phyloP scores from a whole-genome alignment of 2,888 invertebrate species.

The Podabrus alpinus region DNA sequence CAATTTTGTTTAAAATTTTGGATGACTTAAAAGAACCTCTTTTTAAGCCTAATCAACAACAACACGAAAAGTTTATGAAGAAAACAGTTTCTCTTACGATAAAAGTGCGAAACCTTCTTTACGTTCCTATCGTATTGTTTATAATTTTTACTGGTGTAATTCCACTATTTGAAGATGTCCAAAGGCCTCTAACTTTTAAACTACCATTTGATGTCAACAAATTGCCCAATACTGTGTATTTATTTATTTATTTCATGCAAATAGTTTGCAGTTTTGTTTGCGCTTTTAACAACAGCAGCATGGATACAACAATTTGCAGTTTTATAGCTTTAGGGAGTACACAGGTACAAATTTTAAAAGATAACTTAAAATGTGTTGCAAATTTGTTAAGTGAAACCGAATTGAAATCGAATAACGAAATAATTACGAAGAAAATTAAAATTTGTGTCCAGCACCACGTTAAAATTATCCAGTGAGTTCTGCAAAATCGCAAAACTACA shows the following conservation, averaged over 20 bases:
- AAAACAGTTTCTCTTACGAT: background rate
- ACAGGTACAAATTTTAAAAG: background rate
- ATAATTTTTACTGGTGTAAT: background rate
- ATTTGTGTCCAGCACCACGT: background rate
- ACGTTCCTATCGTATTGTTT: background rate
- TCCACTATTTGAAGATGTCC: background rate
- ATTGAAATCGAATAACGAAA: background rate
- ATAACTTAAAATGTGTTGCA: background rate
- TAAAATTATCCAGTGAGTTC: background rate
- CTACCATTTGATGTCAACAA: background rate
- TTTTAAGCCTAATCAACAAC: background rate
- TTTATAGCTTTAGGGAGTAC: background rate
- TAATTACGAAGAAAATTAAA: background rate
- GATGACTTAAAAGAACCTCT: background rate
- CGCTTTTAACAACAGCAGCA: slow-evolving; percentile 1
- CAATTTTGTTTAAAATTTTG: background rate
- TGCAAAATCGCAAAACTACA: background rate
- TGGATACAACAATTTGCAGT: background rate
- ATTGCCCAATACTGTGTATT: background rate
- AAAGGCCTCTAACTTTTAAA: background rate
- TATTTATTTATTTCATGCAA: background rate
- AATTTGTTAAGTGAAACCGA: background rate
- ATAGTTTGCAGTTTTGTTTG: background rate
- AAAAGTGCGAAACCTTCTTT: background rate
- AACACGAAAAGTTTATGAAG: background rate